A percentile compares a stretch with the other conserved stretches of the same genome.
These are phyloP conservation scores for Gymnodraco acuticeps DNA, from an alignment of 2,797 vertebrate species.

Conservation along the genomic window DNA sequence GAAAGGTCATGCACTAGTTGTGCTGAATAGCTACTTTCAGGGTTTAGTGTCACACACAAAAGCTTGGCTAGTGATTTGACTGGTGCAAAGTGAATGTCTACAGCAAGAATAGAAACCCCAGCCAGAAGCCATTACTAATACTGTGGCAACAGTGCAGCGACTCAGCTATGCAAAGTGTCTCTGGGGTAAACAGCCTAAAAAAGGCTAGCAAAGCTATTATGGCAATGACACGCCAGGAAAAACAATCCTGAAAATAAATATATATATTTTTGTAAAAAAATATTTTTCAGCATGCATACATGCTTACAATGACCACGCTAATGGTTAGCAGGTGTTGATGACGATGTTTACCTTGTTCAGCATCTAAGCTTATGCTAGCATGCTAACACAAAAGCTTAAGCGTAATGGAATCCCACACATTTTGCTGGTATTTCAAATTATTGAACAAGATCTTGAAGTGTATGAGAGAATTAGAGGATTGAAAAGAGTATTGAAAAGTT, in stretches of 20 bases:
- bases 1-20: conserved; percentile 79
- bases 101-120: conserved; percentile 23
- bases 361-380: neutral
- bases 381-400: neutral
- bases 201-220: neutral
- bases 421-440: neutral
- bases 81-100: conserved; percentile 42
- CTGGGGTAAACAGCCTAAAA: conserved; percentile 6
- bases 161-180: conserved; percentile 12
- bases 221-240: neutral
- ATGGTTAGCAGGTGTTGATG: no score
- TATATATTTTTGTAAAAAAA: no score
- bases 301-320: no score
- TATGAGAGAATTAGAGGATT: no score
- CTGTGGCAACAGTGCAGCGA: conserved; percentile 40
- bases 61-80: conserved; percentile 54
- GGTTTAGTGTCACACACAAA: conserved; percentile 63
- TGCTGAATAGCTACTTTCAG: conserved; percentile 70
- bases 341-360: neutral
- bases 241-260: neutral
- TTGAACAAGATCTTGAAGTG: neutral
- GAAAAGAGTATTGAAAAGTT: neutral
- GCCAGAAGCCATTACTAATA: conserved; percentile 32
- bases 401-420: neutral
- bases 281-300: no score